phyloP scores from a whole-genome alignment of 2,888 invertebrate genomes.

The Drosophila niveifrons region DNA sequence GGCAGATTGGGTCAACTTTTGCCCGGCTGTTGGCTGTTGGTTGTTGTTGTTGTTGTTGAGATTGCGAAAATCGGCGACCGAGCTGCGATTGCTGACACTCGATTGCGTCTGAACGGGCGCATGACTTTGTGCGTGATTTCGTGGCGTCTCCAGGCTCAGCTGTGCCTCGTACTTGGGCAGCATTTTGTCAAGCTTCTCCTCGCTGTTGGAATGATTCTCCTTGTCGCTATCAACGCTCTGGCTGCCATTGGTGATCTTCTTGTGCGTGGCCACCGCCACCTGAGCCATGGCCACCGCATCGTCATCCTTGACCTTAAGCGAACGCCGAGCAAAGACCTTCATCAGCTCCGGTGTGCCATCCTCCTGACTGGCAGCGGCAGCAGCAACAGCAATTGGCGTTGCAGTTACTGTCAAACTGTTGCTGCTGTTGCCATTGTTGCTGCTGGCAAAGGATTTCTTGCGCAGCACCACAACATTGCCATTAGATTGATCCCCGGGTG shows the following conservation, averaged over 20 bases:
- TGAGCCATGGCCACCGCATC: conserved; percentile 86
- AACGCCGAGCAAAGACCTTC: conserved; percentile 93
- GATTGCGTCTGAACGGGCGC: conserved; percentile 66
- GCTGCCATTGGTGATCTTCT: conserved; percentile 51
- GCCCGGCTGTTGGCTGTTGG: conserved; percentile 39
- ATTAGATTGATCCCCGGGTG: conserved; percentile 13
- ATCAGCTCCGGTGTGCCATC: conserved; percentile 92
- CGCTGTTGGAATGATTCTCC: conserved; percentile 88
- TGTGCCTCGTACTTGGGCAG: conserved; percentile 77
- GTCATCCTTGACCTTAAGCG: conserved; percentile 93
- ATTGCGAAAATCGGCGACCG: conserved; percentile 82
- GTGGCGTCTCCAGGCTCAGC: conserved; percentile 55
- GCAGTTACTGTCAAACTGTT: conserved; percentile 28
- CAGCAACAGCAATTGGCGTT: background rate
- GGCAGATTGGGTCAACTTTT: conserved; percentile 68
- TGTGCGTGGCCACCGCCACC: conserved; percentile 46
- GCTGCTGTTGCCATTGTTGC: conserved; percentile 34
- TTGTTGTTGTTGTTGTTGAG: conserved; percentile 55
- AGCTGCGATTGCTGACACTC: conserved; percentile 76
- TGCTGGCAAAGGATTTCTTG: conserved; percentile 83
- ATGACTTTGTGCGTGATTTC: conserved; percentile 54
- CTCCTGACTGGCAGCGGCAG: conserved; percentile 77
- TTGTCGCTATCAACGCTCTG: conserved; percentile 89
- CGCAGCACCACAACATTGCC: conserved; percentile 80
- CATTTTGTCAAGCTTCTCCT: conserved; percentile 85